These are phyloP conservation scores for Stictocephala bisonia DNA, from an alignment of 2,888 invertebrate genomes.

Conservation along the genomic window DNA sequence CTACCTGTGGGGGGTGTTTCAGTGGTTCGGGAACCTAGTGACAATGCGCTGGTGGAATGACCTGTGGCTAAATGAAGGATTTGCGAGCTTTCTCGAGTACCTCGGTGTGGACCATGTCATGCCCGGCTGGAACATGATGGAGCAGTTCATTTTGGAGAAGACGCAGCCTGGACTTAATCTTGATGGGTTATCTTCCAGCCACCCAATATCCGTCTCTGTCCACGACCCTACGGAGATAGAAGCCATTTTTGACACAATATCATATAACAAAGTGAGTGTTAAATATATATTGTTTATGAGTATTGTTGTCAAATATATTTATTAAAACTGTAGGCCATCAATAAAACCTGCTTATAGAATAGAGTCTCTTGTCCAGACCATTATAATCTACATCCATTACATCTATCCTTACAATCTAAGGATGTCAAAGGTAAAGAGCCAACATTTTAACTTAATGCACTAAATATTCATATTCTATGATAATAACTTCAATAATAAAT, in stretches of 20 bases:
- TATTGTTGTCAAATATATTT: too few relatives aligned
- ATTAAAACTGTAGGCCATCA: too few relatives aligned
- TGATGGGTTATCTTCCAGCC: slow-evolving; percentile 77
- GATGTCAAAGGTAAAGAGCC: too few relatives aligned
- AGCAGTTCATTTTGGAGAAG: slow-evolving; percentile 76
- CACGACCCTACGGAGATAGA: slow-evolving; percentile 78
- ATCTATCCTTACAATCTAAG: too few relatives aligned
- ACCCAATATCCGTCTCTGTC: slow-evolving; percentile 76
- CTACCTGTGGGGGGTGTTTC: slow-evolving; percentile 53
- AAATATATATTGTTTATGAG: too few relatives aligned
- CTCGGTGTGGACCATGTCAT: slow-evolving; percentile 73
- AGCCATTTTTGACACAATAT: slow-evolving; percentile 80
- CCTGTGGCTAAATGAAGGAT: slow-evolving; percentile 90
- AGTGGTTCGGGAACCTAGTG: slow-evolving; percentile 91
- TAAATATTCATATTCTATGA: too few relatives aligned
- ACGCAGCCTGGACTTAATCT: slow-evolving; percentile 75
- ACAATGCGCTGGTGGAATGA: slow-evolving; percentile 97
- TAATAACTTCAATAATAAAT: too few relatives aligned
- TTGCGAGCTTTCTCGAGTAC: slow-evolving; percentile 86
- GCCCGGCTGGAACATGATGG: slow-evolving; percentile 77
- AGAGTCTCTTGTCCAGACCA: too few relatives aligned
- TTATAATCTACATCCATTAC: too few relatives aligned
- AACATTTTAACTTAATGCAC: too few relatives aligned
- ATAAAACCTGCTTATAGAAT: too few relatives aligned
- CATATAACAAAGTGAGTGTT: slow-evolving; percentile 76